Percentiles rank a stretch among this genome's conserved stretches.
These are phyloP conservation scores for Cricetomys ansorgei DNA, from an alignment of 2,113 vertebrate genomes.

Conservation along the genomic window DNA sequence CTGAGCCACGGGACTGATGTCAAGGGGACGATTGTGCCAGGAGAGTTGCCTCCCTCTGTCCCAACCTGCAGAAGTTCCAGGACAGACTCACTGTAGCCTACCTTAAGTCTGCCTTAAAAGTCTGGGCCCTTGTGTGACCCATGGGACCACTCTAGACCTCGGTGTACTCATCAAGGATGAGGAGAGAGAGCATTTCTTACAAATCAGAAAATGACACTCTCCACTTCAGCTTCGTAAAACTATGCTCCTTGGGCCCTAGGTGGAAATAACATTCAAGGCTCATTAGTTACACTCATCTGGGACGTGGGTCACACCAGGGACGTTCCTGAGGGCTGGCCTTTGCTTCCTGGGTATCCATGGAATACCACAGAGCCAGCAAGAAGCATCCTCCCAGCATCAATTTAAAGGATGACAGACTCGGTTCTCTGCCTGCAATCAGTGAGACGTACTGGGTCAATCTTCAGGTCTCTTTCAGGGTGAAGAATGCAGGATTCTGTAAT, in stretches of 20 bases:
- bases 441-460: neutral
- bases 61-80: neutral
- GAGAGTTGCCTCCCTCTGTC: neutral
- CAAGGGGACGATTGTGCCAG: neutral
- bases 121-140: neutral
- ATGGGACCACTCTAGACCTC: neutral
- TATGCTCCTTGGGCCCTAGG: neutral
- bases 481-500: neutral
- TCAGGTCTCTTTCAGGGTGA: neutral
- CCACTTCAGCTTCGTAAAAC: neutral
- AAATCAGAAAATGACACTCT: neutral
- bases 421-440: neutral
- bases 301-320: neutral
- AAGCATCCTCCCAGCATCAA: neutral
- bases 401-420: neutral
- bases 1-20: neutral
- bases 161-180: accelerated
- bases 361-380: neutral
- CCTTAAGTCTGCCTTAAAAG: neutral
- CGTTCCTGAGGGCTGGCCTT: neutral
- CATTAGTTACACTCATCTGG: neutral
- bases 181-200: neutral
- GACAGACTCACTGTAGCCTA: too few species aligned
- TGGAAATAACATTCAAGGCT: neutral
- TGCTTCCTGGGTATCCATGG: neutral